These are phyloP conservation scores for Serinus canaria DNA, from an alignment of 2,113 vertebrate species.

Conservation along the genomic window DNA sequence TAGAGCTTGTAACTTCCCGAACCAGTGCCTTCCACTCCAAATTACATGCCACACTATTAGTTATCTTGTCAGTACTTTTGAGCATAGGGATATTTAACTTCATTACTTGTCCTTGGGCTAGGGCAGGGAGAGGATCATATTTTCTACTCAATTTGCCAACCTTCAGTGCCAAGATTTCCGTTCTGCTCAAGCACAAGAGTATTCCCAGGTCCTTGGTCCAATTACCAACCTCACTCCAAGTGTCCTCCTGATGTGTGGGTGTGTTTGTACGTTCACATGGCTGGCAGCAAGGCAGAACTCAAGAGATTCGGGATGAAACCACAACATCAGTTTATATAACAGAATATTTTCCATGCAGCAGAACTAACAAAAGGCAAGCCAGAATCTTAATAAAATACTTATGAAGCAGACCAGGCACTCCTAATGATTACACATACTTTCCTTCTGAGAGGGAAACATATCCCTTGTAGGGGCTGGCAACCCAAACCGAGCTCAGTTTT, in stretches of 20 bases:
- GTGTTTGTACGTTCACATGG: not conserved
- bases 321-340: not conserved
- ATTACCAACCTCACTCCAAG: not conserved
- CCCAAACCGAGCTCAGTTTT: not conserved
- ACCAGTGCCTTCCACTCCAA: not conserved
- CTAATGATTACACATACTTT: slow-evolving; percentile 44
- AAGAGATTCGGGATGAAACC: not conserved
- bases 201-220: not conserved
- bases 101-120: not conserved
- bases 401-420: slow-evolving; percentile 7
- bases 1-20: not conserved
- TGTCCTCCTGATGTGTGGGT: not conserved
- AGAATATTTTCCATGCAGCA: slow-evolving; percentile 45
- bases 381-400: slow-evolving; percentile 51
- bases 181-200: not conserved
- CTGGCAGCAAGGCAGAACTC: not conserved
- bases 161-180: not conserved
- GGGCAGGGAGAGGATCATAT: not conserved
- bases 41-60: not conserved
- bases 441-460: slow-evolving; percentile 8
- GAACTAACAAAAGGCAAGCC: slow-evolving; percentile 39
- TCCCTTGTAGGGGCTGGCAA: not conserved
- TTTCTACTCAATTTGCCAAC: not conserved
- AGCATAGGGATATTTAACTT: not conserved
- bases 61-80: not conserved